Conservation (phyloP, 2,113 vertebrate species). For the Cynopterus brachyotis region DNA sequence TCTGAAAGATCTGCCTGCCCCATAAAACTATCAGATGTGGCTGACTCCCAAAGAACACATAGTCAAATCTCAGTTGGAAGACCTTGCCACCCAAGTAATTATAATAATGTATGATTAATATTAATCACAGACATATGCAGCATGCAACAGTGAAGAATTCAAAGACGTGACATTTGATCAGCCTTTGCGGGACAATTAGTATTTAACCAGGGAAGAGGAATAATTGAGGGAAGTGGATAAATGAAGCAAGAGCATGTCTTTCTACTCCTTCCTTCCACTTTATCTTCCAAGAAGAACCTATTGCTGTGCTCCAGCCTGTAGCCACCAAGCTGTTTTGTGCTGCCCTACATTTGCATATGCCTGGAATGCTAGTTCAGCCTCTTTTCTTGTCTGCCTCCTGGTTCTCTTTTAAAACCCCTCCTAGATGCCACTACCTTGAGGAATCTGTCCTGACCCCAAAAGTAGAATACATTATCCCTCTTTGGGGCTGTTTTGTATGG, state of each 20-base stretch:
- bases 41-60: not conserved
- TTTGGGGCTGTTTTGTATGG: not conserved
- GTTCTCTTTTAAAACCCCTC: not conserved
- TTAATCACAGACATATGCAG: not conserved
- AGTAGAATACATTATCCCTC: not conserved
- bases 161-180: not conserved
- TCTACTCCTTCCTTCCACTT: no score
- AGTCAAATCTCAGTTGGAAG: not conserved
- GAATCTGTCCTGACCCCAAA: not conserved
- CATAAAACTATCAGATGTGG: not conserved
- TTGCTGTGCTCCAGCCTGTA: not conserved
- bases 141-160: not conserved
- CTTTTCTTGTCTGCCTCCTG: not conserved
- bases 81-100: not conserved
- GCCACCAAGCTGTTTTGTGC: not conserved
- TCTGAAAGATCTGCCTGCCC: not conserved
- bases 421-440: not conserved
- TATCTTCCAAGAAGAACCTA: not conserved
- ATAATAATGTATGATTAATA: not conserved
- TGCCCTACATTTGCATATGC: not conserved
- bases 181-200: not conserved
- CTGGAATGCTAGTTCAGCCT: not conserved
- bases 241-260: not conserved
- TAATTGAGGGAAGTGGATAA: not conserved
- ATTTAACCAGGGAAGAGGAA: not conserved